A percentile compares a stretch with the other conserved stretches of the same genome.
These are phyloP conservation scores for Upupa epops DNA, from an alignment of 2,113 vertebrate genomes.

Conservation along the genomic window DNA sequence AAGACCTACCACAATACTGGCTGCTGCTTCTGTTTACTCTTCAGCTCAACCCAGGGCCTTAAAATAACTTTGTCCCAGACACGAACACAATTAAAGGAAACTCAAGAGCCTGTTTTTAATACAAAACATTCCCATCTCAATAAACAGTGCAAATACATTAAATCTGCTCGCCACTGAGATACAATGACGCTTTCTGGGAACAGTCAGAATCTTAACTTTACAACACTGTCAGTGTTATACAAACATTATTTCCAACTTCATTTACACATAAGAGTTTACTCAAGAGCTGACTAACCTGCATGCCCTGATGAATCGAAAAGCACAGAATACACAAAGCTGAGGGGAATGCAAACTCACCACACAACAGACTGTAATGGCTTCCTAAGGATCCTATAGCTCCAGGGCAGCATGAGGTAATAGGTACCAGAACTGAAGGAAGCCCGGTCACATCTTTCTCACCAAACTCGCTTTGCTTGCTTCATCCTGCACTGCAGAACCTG, in stretches of 20 bases:
- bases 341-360: no score
- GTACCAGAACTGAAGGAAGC: neutral
- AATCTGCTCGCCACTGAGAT: neutral
- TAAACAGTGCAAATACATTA: neutral
- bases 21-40: neutral
- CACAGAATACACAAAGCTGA: neutral
- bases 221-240: neutral
- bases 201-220: neutral
- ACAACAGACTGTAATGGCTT: accelerated
- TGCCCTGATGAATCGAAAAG: neutral
- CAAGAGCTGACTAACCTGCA: neutral
- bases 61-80: neutral
- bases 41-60: neutral
- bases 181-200: neutral
- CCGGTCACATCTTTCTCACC: neutral
- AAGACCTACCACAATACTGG: neutral
- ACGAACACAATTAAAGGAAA: neutral
- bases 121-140: neutral
- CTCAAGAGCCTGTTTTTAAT: neutral
- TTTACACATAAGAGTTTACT: neutral
- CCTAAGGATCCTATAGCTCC: neutral
- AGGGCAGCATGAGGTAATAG: neutral
- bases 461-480: neutral
- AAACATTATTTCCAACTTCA: neutral
- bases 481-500: neutral